These are phyloP conservation scores for Tachyglossus aculeatus DNA, from an alignment of 2,797 vertebrate species.

Conservation along the genomic window DNA sequence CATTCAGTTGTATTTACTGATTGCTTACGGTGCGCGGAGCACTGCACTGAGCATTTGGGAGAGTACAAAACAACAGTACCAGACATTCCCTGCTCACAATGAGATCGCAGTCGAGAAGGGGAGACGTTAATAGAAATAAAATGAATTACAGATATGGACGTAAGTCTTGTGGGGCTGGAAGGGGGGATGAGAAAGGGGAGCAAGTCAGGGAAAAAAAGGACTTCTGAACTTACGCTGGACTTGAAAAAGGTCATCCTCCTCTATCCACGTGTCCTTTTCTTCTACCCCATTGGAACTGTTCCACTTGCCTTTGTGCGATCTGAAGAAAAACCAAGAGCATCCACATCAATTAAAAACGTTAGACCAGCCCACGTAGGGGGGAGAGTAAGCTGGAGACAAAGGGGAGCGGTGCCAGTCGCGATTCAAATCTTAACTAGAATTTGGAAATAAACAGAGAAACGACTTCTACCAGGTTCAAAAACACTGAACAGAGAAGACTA, in stretches of 20 bases:
- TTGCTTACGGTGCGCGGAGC: too few species aligned
- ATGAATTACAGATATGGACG: background rate
- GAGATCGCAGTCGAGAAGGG: background rate
- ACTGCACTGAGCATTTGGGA: too few species aligned
- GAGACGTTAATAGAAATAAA: background rate
- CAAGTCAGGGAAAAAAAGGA: background rate
- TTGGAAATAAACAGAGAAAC: too few species aligned
- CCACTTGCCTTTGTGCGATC: conserved; percentile 42
- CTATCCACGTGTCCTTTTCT: conserved; percentile 73
- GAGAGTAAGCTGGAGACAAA: too few species aligned
- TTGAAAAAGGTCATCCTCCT: conserved; percentile 73
- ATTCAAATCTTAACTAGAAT: too few species aligned
- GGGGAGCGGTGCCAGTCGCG: too few species aligned
- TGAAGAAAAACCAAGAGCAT: conserved; percentile 43
- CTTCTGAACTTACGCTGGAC: conserved; percentile 53
- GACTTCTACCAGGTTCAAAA: too few species aligned
- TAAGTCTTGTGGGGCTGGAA: background rate
- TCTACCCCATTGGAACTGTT: conserved; percentile 42
- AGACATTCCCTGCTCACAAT: background rate
- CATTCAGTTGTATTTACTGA: too few species aligned
- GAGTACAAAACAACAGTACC: too few species aligned
- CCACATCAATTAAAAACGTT: background rate
- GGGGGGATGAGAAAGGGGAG: background rate
- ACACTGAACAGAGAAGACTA: too few species aligned
- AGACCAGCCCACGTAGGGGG: background rate